Conservation (phyloP, 2,797 vertebrate genomes). For the Acanthurus leucopareius region DNA sequence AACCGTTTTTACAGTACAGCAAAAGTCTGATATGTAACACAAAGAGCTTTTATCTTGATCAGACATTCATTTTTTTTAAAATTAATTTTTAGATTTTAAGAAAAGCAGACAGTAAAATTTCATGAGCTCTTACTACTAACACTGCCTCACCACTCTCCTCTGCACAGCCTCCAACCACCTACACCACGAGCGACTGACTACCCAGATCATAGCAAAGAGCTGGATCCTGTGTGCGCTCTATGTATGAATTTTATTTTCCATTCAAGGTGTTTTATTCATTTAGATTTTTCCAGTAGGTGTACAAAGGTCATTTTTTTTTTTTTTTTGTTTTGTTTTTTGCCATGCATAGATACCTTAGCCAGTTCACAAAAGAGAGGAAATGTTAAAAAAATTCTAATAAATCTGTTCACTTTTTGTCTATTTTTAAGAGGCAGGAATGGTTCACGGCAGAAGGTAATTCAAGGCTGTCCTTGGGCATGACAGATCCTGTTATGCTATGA, state of each 20-base stretch:
- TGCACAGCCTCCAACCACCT: constrained; percentile 55
- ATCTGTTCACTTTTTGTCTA: neutral
- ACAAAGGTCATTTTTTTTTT: neutral
- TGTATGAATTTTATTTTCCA: constrained; percentile 25
- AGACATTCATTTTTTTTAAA: constrained; percentile 27
- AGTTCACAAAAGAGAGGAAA: constrained; percentile 16
- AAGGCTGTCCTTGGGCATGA: constrained; percentile 23
- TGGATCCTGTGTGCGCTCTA: constrained; percentile 13
- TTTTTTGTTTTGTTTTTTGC: no score
- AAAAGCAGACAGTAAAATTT: constrained; percentile 30
- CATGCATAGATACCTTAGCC: neutral
- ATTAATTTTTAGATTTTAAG: constrained; percentile 21
- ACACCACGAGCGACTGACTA: constrained; percentile 35
- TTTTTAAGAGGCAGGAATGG: neutral
- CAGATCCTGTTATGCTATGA: constrained; percentile 23
- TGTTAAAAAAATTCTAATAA: neutral
- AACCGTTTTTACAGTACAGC: neutral
- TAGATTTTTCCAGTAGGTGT: neutral
- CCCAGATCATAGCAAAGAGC: constrained; percentile 52
- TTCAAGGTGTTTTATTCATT: constrained; percentile 46
- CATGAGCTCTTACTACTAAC: constrained; percentile 39
- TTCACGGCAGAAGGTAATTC: neutral
- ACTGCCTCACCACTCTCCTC: constrained; percentile 38
- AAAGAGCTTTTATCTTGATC: constrained; percentile 1
- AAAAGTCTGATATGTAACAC: constrained; percentile 3